A percentile compares a stretch with the other conserved stretches of the same genome.
Conservation (phyloP, 2,888 invertebrate species). For the Hipparchia semele region DNA sequence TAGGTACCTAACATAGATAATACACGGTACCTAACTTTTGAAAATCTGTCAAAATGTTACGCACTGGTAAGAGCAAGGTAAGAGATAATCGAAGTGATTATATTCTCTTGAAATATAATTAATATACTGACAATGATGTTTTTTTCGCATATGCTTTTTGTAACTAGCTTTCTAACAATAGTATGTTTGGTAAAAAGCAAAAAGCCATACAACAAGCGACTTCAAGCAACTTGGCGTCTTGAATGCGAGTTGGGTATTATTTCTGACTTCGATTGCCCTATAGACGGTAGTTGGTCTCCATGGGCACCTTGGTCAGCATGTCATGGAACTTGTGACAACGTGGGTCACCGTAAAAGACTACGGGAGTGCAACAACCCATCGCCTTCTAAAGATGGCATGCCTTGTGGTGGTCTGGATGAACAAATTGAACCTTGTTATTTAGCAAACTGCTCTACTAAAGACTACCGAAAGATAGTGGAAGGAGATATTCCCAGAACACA, state of each 20-base stretch:
- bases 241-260: conserved; percentile 73
- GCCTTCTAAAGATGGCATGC: conserved; percentile 67
- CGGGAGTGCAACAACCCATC: conserved; percentile 73
- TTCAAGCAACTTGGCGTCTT: conserved; percentile 65
- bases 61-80: no score
- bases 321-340: conserved; percentile 72
- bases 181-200: conserved; percentile 45
- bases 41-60: no score
- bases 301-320: conserved; percentile 77
- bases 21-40: no score
- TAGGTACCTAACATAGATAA: no score
- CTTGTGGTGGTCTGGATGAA: conserved; percentile 67
- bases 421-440: conserved; percentile 69
- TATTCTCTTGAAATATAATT: background rate
- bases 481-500: conserved; percentile 61
- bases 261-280: conserved; percentile 66
- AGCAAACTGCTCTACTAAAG: conserved; percentile 66
- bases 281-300: conserved; percentile 76
- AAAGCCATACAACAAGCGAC: conserved; percentile 58
- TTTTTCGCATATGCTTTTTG: background rate
- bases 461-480: conserved; percentile 63
- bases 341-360: conserved; percentile 64
- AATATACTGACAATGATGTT: background rate
- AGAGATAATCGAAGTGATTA: background rate
- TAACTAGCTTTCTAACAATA: background rate